These are phyloP conservation scores for Fundulus diaphanus DNA, from an alignment of 2,797 vertebrate genomes.

Conservation along the genomic window DNA sequence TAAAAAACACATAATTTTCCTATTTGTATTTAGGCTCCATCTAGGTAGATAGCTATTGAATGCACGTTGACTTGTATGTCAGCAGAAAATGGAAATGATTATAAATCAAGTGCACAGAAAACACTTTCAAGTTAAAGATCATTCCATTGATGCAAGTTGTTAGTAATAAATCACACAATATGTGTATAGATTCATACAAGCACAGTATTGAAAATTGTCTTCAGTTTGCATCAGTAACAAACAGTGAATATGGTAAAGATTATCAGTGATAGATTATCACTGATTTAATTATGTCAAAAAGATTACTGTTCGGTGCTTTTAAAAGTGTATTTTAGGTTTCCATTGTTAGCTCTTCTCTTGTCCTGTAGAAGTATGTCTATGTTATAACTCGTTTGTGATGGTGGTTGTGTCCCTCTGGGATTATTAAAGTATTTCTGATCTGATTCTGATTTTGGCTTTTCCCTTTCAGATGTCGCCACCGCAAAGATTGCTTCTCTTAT, in stretches of 20 bases:
- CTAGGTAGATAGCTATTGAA: not conserved
- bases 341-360: constrained; percentile 11
- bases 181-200: not conserved
- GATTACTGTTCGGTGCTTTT: not conserved
- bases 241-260: not conserved
- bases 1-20: not conserved
- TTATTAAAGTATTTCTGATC: no score
- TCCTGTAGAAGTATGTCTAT: constrained; percentile 2
- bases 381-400: no score
- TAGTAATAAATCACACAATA: not conserved
- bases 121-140: not conserved
- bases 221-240: not conserved
- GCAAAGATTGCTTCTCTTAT: no score
- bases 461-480: no score
- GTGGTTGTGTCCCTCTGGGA: no score
- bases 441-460: no score
- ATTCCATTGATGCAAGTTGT: not conserved
- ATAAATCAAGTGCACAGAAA: not conserved
- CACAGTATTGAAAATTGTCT: not conserved
- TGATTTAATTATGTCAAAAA: no score
- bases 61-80: not conserved
- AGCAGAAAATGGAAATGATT: not conserved
- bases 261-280: not conserved
- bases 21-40: not conserved
- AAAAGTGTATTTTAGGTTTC: not conserved